phyloP scores from a whole-genome alignment of 2,113 vertebrate species.

The Ophiodon elongatus region DNA sequence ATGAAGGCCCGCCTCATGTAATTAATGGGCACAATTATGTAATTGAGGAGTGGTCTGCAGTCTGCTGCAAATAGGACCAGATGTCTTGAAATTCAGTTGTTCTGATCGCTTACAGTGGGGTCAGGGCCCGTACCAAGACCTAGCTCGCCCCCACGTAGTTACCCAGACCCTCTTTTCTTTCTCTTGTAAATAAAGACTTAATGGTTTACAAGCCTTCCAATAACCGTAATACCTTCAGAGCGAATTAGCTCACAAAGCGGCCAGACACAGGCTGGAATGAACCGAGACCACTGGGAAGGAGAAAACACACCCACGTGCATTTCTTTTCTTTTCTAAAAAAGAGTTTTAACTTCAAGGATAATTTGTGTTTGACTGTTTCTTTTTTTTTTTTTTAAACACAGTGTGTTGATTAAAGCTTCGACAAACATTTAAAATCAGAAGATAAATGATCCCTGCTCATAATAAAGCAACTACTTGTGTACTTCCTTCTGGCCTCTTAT shows the following conservation, averaged over 20 bases:
- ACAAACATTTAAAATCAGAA: not conserved
- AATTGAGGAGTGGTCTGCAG: slow-evolving; percentile 77
- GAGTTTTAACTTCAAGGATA: slow-evolving; percentile 1
- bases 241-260: slow-evolving; percentile 77
- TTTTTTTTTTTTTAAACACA: not conserved
- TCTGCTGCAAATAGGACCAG: slow-evolving; percentile 77
- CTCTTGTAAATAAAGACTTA: slow-evolving; percentile 83
- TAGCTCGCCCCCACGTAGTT: slow-evolving; percentile 41
- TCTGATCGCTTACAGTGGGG: slow-evolving; percentile 69
- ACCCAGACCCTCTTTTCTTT: slow-evolving; percentile 72
- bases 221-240: slow-evolving; percentile 83
- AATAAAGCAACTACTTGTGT: slow-evolving; percentile 32
- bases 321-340: not conserved
- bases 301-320: slow-evolving; percentile 14
- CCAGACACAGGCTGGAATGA: slow-evolving; percentile 61
- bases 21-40: slow-evolving; percentile 84
- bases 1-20: slow-evolving; percentile 68
- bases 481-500: slow-evolving; percentile 30
- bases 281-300: slow-evolving; percentile 4
- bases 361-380: slow-evolving; percentile 23
- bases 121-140: slow-evolving; percentile 71
- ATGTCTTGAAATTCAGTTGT: slow-evolving; percentile 67
- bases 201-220: slow-evolving; percentile 84
- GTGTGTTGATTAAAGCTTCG: slow-evolving; percentile 17
- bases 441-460: slow-evolving; percentile 17